Evolutionary conservation across 1,140 invertebrate genomes (phyloP), one percentile per base, ranked within the genome.

Genomic region (Solenopsis invicta): DNA sequence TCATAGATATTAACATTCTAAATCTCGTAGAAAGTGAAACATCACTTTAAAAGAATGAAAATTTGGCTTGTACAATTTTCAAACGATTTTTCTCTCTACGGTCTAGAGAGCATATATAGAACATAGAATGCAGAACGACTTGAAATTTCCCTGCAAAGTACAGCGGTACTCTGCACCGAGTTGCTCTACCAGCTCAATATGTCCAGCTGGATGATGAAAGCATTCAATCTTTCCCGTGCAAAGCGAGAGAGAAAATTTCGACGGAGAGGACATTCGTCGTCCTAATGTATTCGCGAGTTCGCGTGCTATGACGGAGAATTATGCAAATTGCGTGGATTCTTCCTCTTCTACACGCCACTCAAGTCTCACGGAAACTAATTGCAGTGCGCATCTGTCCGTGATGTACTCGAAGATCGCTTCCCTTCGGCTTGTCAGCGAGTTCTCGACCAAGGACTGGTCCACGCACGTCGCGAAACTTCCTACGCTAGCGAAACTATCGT

Each of bases 301-400:
- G 74, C 48, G 66, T 87, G 71, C 77, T 75, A 62, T 29, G 41
- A 77, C 85, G 50, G 34, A 61, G 69, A 74, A 78, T 87, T 87
- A 80, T 85, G 52, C 71, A 87, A 87, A 89, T 74, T 69, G 76
- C 80, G 62, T 71, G 61, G 77, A 86, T 85, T 75, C 86, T 52
- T 69, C 18, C 50, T 66, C 50, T 37, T 50, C 45, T 24, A 61
- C 80, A 84, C 62, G 78, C 76, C 75, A 84, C 37, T 76, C 85
- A 86, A 77, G 85, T 59, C 85, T 67, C 85, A 48, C 54, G 59
- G 34, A 72, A 54, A 71, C 85, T 85, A 84, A 84, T 84, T 84
- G 80, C 80, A 16, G 56, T 41, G 69, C 41, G 80, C 69, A 61
- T 84, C 37, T 75, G 80, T 75, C 54, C 45, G 80, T 48, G 67